Evolutionary conservation across 2,797 vertebrate species (phyloP).

Genomic region (Paratrypauchen microcephalus): DNA sequence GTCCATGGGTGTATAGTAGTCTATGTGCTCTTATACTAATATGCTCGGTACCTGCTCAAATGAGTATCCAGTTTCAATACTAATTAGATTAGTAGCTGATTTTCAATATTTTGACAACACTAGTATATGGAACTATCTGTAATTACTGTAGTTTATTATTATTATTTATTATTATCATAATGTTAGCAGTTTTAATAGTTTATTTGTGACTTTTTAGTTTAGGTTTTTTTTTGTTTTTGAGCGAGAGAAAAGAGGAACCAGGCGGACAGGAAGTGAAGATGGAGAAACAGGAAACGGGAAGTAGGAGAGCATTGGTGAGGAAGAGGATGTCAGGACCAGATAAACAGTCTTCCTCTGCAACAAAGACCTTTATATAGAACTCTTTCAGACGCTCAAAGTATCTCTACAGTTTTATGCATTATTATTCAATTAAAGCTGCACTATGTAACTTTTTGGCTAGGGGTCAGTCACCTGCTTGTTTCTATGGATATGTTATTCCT

Average conservation of each 20-base stretch:
- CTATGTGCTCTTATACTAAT: too few relatives aligned
- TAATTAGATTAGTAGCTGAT: neutral
- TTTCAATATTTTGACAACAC: too few relatives aligned
- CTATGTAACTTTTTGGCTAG: too few relatives aligned
- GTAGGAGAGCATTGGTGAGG: neutral
- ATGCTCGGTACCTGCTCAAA: neutral
- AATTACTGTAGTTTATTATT: too few relatives aligned
- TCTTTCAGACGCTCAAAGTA: neutral
- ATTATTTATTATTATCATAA: too few relatives aligned
- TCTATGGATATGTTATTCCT: too few relatives aligned
- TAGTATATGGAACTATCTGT: too few relatives aligned
- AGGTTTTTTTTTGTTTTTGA: neutral
- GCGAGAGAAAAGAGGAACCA: neutral
- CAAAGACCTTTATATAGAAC: neutral
- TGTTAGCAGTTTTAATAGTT: neutral
- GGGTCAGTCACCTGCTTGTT: too few relatives aligned
- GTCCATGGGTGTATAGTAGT: too few relatives aligned
- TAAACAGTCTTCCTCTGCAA: neutral
- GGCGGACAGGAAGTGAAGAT: slow-evolving; percentile 5
- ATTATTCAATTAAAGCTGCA: neutral
- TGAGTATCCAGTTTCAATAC: neutral
- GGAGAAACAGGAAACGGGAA: slow-evolving; percentile 6
- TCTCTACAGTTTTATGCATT: neutral
- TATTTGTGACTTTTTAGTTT: neutral
- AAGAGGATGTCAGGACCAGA: slow-evolving; percentile 4